These are phyloP conservation scores for Brenthis ino DNA, from an alignment of 2,888 invertebrate genomes.

Conservation along the genomic window DNA sequence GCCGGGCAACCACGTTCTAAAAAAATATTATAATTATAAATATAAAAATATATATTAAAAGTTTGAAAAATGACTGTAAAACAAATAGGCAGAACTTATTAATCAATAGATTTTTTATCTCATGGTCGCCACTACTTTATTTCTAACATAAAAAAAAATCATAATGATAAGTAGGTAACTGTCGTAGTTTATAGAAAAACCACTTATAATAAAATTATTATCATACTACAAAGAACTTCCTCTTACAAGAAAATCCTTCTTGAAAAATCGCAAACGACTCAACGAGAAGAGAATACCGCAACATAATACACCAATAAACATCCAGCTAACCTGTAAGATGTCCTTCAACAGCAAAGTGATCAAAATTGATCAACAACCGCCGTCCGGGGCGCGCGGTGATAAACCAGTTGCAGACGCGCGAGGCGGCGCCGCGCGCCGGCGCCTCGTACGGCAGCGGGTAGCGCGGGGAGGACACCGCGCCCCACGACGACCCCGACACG, in stretches of 20 bases:
- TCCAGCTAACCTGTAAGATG: constrained; percentile 88
- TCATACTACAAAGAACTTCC: too few species aligned
- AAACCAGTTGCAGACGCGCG: constrained; percentile 98
- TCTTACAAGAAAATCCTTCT: too few species aligned
- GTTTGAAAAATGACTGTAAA: not conserved
- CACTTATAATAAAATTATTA: too few species aligned
- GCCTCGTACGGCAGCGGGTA: constrained; percentile 95
- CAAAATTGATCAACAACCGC: constrained; percentile 94
- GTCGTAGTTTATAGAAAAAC: too few species aligned
- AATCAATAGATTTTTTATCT: too few species aligned
- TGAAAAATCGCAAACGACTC: too few species aligned
- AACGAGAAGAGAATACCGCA: too few species aligned
- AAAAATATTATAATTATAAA: constrained; percentile 14
- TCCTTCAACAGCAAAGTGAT: constrained; percentile 96
- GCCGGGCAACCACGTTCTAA: constrained; percentile 95
- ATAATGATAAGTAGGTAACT: too few species aligned
- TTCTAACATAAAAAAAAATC: too few species aligned
- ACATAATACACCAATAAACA: not conserved
- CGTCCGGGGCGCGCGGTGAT: constrained; percentile 93
- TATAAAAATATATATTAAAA: not conserved
- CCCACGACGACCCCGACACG: constrained; percentile 91
- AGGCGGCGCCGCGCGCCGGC: constrained; percentile 89
- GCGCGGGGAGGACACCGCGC: constrained; percentile 93
- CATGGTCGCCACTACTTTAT: too few species aligned
- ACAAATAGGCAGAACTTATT: too few species aligned